Conservation (phyloP, 2,113 vertebrate species). For the Climacteris rufus region DNA sequence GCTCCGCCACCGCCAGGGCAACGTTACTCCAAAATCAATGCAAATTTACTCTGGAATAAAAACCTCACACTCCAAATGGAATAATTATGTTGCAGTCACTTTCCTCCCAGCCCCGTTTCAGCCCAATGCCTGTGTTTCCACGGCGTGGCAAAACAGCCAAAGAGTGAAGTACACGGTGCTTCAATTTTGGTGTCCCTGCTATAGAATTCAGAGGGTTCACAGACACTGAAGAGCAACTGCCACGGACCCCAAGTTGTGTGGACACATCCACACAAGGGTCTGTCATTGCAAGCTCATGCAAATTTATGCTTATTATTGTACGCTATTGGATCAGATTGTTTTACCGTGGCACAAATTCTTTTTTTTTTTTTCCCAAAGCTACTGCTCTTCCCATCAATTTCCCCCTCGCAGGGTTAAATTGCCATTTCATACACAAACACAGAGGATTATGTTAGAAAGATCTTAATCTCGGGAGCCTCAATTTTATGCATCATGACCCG, state of each 20-base stretch:
- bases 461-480: neutral
- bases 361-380: too few species aligned
- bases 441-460: neutral
- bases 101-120: neutral
- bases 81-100: neutral
- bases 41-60: neutral
- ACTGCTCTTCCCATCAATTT: neutral
- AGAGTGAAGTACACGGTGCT: accelerated
- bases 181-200: accelerated
- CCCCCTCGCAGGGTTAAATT: neutral
- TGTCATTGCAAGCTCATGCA: neutral
- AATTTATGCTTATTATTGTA: neutral
- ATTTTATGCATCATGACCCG: neutral
- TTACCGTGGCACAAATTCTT: neutral
- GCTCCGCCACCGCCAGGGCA: neutral
- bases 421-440: neutral
- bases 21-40: neutral
- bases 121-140: neutral
- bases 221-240: neutral
- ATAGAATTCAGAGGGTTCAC: neutral
- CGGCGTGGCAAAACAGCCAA: neutral
- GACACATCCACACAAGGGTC: neutral
- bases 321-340: neutral
- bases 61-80: accelerated
- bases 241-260: neutral